phyloP scores from a whole-genome alignment of 2,113 vertebrate species.

The Prietella phreatophila region DNA sequence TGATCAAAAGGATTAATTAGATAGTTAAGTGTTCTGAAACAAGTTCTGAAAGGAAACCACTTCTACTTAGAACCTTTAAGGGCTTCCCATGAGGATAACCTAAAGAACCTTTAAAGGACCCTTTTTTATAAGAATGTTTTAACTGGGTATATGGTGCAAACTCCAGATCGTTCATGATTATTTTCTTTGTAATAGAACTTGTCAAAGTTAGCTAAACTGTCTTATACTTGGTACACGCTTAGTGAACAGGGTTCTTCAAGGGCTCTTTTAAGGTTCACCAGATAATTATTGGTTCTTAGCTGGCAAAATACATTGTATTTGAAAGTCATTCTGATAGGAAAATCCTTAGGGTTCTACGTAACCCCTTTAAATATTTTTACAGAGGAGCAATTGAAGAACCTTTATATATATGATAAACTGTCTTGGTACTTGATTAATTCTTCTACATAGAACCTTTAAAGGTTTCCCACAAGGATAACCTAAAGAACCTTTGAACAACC shows the following conservation, averaged over 20 bases:
- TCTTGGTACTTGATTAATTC: neutral
- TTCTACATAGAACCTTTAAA: neutral
- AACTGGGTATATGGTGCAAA: neutral
- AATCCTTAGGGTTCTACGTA: neutral
- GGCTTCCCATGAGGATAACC: neutral
- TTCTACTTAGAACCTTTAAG: neutral
- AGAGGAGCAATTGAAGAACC: neutral
- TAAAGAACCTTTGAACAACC: neutral
- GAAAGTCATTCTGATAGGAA: neutral
- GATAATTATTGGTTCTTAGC: neutral
- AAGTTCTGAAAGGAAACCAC: neutral
- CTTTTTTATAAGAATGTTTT: neutral
- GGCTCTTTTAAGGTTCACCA: neutral
- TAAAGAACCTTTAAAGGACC: neutral
- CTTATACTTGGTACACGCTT: neutral
- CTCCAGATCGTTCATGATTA: neutral
- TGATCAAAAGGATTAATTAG: neutral
- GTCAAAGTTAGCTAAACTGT: neutral
- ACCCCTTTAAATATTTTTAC: neutral
- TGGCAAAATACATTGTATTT: too few relatives aligned
- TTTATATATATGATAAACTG: neutral
- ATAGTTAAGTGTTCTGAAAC: neutral
- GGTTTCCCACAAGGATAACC: neutral
- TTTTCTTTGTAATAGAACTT: neutral
- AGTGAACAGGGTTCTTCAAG: neutral